Evolutionary conservation across 2,113 vertebrate species (phyloP).

Genomic region (Caracal caracal): DNA sequence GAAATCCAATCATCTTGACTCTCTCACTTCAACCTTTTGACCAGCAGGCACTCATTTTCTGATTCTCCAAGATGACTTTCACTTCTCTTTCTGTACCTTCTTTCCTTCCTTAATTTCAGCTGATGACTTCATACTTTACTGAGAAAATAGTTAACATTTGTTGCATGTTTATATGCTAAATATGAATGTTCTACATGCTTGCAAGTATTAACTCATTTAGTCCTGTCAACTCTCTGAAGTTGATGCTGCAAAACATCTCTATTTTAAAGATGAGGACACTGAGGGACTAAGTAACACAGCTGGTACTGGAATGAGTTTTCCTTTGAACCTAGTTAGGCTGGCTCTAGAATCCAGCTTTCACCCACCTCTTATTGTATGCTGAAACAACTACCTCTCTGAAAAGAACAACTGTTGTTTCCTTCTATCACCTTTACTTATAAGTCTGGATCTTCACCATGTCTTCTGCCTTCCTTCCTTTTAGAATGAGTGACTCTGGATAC

Average conservation of each 20-base stretch:
- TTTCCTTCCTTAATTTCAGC: neutral
- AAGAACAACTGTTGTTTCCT: neutral
- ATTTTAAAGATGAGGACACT: neutral
- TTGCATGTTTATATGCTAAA: neutral
- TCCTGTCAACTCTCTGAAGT: neutral
- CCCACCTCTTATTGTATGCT: neutral
- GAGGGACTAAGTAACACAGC: neutral
- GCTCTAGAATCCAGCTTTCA: neutral
- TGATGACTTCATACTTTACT: neutral
- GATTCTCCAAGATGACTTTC: neutral
- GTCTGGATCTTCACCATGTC: neutral
- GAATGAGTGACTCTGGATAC: neutral
- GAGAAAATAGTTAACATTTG: neutral
- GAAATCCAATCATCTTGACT: neutral
- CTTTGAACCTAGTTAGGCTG: neutral
- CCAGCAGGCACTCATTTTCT: neutral
- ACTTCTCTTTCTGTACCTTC: neutral
- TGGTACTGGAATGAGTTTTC: neutral
- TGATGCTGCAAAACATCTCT: neutral
- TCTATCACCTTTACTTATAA: neutral
- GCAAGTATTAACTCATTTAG: neutral
- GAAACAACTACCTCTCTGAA: constrained; percentile 1
- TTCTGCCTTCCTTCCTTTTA: neutral
- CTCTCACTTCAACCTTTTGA: neutral
- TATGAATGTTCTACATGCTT: neutral